Evolutionary conservation across 2,797 vertebrate species (phyloP).

Genomic region (Xiphorhynchus erythropygius): DNA sequence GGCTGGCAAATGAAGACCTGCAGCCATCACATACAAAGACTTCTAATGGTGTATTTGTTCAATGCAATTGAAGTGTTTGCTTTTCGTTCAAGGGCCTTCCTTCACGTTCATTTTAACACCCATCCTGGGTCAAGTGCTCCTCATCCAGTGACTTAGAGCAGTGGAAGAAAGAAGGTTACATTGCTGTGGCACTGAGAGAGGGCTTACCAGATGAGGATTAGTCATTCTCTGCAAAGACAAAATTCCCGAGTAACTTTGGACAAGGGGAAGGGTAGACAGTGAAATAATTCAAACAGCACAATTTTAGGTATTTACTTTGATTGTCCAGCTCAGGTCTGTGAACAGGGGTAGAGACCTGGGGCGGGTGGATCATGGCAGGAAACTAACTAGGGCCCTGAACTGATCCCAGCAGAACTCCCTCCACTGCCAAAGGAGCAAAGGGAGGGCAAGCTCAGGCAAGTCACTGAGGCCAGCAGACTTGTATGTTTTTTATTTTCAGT

Average conservation of each 20-base stretch:
- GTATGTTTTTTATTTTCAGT: not conserved
- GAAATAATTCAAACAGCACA: not conserved
- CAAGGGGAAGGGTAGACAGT: not conserved
- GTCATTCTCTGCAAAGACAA: not conserved
- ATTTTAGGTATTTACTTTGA: not conserved
- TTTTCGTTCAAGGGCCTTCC: not conserved
- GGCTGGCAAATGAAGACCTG: not conserved
- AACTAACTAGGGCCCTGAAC: not conserved
- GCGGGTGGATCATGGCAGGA: not conserved
- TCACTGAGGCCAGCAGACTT: not conserved
- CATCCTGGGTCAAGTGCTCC: not conserved
- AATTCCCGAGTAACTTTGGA: not conserved
- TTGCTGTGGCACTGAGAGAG: not conserved
- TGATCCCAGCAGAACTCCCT: not conserved
- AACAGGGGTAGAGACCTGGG: not conserved
- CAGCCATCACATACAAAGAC: not conserved
- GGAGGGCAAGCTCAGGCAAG: not conserved
- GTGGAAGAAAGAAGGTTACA: not conserved
- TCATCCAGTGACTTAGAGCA: not conserved
- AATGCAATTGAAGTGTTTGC: not conserved
- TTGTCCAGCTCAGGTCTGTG: not conserved
- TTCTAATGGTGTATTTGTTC: not conserved
- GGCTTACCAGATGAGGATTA: not conserved
- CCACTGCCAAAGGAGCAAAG: not conserved
- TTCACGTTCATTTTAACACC: not conserved